These are phyloP conservation scores for Plagodis dolabraria DNA, from an alignment of 2,888 invertebrate species.

Conservation along the genomic window DNA sequence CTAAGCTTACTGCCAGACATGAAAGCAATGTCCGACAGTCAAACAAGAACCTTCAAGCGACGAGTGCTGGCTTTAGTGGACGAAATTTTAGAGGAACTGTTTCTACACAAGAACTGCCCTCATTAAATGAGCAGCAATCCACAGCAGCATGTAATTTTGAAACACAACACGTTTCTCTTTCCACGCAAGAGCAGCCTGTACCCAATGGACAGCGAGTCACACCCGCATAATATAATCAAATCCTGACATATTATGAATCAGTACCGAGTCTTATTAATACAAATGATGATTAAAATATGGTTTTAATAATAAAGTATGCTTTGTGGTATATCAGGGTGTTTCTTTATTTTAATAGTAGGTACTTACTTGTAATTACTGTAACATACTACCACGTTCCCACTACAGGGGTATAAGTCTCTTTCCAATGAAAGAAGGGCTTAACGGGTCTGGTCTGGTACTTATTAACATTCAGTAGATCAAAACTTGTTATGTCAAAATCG, in stretches of 20 bases:
- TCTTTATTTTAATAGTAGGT: conserved; percentile 14
- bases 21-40: conserved; percentile 30
- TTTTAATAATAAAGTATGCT: conserved; percentile 19
- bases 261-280: conserved; percentile 18
- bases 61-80: conserved; percentile 25
- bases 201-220: conserved; percentile 13
- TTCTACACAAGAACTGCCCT: conserved; percentile 18
- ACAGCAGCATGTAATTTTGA: conserved; percentile 21
- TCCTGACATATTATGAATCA: conserved; percentile 22
- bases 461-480: conserved; percentile 18
- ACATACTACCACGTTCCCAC: conserved; percentile 19
- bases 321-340: conserved; percentile 19
- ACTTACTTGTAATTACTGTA: conserved; percentile 18
- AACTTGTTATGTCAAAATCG: conserved; percentile 18
- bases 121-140: conserved; percentile 18
- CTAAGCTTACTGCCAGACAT: conserved; percentile 29
- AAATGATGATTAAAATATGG: conserved; percentile 18
- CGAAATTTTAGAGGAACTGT: conserved; percentile 16
- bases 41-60: conserved; percentile 33
- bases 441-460: conserved; percentile 17
- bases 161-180: conserved; percentile 10
- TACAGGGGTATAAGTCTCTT: conserved; percentile 16
- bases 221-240: conserved; percentile 22
- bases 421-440: conserved; percentile 15
- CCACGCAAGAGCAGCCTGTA: conserved; percentile 12